These are phyloP conservation scores for Helobdella robusta DNA, from an alignment of 2,888 invertebrate species.

Conservation along the genomic window DNA sequence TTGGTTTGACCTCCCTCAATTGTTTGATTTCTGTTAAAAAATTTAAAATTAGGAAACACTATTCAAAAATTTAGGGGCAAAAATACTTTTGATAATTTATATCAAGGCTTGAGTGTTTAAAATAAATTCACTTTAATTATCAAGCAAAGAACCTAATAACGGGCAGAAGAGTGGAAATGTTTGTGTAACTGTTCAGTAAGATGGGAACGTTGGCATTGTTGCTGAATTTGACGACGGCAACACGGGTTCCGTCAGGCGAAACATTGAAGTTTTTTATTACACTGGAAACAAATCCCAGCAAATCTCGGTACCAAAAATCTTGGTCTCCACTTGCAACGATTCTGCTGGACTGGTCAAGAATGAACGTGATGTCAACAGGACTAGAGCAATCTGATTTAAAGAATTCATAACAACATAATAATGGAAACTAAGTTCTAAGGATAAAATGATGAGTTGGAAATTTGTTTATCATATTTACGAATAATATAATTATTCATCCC, in stretches of 20 bases:
- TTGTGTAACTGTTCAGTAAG: slow-evolving; percentile 23
- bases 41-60: neutral
- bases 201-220: slow-evolving; percentile 26
- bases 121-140: too few species aligned
- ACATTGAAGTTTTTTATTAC: slow-evolving; percentile 24
- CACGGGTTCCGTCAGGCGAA: slow-evolving; percentile 13
- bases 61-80: too few species aligned
- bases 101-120: too few species aligned
- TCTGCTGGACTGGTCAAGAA: slow-evolving; percentile 28
- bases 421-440: too few species aligned
- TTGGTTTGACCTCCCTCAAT: slow-evolving; percentile 39
- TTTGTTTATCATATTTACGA: too few species aligned
- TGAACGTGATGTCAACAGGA: slow-evolving; percentile 21
- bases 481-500: too few species aligned
- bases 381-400: slow-evolving; percentile 26
- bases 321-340: slow-evolving; percentile 16
- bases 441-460: too few species aligned
- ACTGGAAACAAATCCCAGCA: slow-evolving; percentile 24
- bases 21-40: slow-evolving; percentile 5
- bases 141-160: slow-evolving; percentile 22
- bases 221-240: slow-evolving; percentile 31
- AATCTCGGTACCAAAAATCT: slow-evolving; percentile 23
- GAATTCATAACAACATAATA: too few species aligned
- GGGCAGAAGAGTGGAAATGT: slow-evolving; percentile 10
- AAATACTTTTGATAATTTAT: too few species aligned